Percentiles rank a stretch among this genome's conserved stretches.
Conservation (phyloP, 35 echinoderm and acorn worm species). For the Nesometra sesokonis region DNA sequence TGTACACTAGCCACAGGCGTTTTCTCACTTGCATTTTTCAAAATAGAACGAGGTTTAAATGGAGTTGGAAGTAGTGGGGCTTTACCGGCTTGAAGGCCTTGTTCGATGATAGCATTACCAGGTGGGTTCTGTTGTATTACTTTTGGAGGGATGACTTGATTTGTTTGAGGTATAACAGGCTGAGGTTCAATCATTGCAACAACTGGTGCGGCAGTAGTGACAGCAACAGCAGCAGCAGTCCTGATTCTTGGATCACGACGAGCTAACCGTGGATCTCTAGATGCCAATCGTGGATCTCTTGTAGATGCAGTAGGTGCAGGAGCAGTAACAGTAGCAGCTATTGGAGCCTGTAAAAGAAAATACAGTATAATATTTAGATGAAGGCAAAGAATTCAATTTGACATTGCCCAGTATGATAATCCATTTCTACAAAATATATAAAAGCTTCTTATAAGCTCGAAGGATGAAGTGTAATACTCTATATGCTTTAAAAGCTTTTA, state of each 20-base stretch:
- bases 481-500: too few relatives aligned
- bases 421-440: too few relatives aligned
- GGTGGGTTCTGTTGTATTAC: neutral
- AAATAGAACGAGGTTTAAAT: neutral
- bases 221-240: neutral
- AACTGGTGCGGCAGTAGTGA: neutral
- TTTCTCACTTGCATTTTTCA: neutral
- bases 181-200: neutral
- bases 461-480: too few relatives aligned
- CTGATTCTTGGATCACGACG: neutral
- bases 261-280: constrained; percentile 58
- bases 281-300: constrained; percentile 59
- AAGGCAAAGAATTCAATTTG: too few relatives aligned
- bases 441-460: too few relatives aligned
- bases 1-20: neutral
- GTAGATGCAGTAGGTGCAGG: constrained; percentile 5
- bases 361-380: neutral
- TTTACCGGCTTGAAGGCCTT: neutral
- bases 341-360: neutral
- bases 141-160: neutral
- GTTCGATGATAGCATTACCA: neutral
- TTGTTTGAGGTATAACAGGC: neutral
- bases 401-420: too few relatives aligned
- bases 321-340: neutral
- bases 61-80: neutral